Evolutionary conservation across 1,140 invertebrate species (phyloP), one percentile per base, ranked within the genome.

Genomic region (Colletes latitarsis): DNA sequence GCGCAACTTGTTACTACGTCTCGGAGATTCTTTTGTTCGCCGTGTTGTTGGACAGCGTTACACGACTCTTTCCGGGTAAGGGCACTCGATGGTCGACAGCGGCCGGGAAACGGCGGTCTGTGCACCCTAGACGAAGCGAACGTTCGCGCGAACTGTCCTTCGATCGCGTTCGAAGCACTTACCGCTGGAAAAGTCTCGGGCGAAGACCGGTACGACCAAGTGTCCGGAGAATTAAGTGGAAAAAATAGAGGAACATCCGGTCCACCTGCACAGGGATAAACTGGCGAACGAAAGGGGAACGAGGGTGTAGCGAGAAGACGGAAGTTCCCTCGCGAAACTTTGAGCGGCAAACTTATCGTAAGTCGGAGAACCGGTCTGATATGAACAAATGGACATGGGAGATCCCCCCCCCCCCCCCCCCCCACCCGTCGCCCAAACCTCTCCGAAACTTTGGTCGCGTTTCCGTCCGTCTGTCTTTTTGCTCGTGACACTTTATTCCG

Each of bases 311-410:
- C 15, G 9, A 39, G 17, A 17, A 30, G 63, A 30, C 41, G 49
- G 39, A 55, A 76, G 76, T 72, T 72, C 1, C 9, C 62, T 0
- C 58, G 76, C n/a, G 46, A 53, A 78, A 78, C 46, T 64, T 77
- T 14, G 21, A 62, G 8, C 21, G 14, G 17, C 30, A 53, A 77
- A 77, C 68, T 78, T 78, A 55, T 72, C 68, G 58, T 43, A 17
- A 63, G 14, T 62, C 41, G 74, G 53, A 58, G 30, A 17, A 57
- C 64, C 1, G 30, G 15, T 17, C 39, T 39, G 68, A 78, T 78
- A 72, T 78, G 68, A 78, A 77, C 67, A 77, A 77, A 78, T 64
- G 76, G 68, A 63, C 68, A 78, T 9, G 57, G 55, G 55, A 4
- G 30, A 14, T 57, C 46, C 14, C 8, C n/a, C n/a, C 43, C 17